A percentile compares a stretch with the other conserved stretches of the same genome.
phyloP scores from a whole-genome alignment of 2,113 vertebrate species.

The Anoura caudifer region DNA sequence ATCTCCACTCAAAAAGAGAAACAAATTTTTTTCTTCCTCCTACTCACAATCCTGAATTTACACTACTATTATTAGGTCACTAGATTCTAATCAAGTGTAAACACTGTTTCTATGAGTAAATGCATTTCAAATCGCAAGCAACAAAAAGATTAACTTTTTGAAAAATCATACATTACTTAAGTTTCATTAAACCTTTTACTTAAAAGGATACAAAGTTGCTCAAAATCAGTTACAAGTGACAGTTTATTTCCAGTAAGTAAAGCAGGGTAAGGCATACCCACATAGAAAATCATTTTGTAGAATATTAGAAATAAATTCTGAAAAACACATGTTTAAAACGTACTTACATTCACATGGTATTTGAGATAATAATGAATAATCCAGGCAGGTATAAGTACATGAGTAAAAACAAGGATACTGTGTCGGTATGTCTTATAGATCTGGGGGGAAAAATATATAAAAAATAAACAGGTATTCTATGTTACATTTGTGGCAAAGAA shows the following conservation, averaged over 20 bases:
- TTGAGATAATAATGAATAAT: conserved; percentile 88
- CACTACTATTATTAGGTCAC: neutral
- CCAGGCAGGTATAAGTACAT: conserved; percentile 87
- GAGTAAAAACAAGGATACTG: conserved; percentile 79
- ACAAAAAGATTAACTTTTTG: neutral
- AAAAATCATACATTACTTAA: neutral
- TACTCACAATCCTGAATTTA: neutral
- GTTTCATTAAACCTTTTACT: conserved; percentile 4
- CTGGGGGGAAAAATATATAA: conserved; percentile 75
- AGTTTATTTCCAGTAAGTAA: neutral
- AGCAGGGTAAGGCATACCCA: neutral
- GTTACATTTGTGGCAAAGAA: neutral
- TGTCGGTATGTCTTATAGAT: conserved; percentile 83
- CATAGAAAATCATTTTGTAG: neutral
- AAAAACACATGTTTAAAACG: conserved; percentile 38
- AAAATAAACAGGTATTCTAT: conserved; percentile 11
- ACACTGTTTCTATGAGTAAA: conserved; percentile 24
- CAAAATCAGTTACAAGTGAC: neutral
- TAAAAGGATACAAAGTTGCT: conserved; percentile 34
- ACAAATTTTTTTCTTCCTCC: neutral
- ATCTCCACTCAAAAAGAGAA: neutral
- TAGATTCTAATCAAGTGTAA: conserved; percentile 17
- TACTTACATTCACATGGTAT: conserved; percentile 90
- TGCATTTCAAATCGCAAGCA: neutral
- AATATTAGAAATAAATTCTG: conserved; percentile 33